phyloP scores from a whole-genome alignment of 2,888 invertebrate genomes.

The Euproctis similis region DNA sequence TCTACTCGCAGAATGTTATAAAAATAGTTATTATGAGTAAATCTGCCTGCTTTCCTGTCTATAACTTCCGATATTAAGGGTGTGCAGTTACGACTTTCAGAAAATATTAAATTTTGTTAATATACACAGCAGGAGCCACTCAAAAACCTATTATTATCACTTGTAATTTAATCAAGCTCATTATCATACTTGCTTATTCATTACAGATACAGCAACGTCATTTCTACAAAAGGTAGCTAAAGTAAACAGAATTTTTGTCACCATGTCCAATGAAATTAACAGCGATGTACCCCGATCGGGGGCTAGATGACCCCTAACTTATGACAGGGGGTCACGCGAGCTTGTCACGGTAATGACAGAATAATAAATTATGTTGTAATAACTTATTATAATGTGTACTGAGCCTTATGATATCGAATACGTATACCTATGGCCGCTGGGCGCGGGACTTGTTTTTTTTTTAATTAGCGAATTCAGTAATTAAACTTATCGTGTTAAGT shows the following conservation, averaged over 20 bases:
- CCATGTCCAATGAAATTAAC: constrained; percentile 72
- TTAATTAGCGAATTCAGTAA: constrained; percentile 63
- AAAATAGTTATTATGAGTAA: too few species aligned
- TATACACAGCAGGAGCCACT: constrained; percentile 51
- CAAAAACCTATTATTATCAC: constrained; percentile 46
- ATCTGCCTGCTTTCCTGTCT: too few species aligned
- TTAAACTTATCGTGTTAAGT: constrained; percentile 41
- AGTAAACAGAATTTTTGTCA: constrained; percentile 74
- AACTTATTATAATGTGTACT: constrained; percentile 69
- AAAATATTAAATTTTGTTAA: too few species aligned
- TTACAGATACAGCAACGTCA: constrained; percentile 45
- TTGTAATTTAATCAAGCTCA: constrained; percentile 51
- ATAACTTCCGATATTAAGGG: too few species aligned
- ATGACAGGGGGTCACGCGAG: constrained; percentile 64
- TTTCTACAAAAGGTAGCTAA: constrained; percentile 46
- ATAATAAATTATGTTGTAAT: constrained; percentile 74
- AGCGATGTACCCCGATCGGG: constrained; percentile 29
- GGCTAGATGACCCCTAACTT: constrained; percentile 54
- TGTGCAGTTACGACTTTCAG: too few species aligned
- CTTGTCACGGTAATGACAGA: constrained; percentile 69
- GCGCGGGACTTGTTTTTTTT: constrained; percentile 41
- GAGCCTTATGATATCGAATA: constrained; percentile 46
- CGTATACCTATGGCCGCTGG: constrained; percentile 33
- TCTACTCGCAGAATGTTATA: too few species aligned
- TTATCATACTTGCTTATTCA: constrained; percentile 44